Base-by-base conservation (phyloP, 1,140 invertebrate species). In the honey bee (Apis mellifera) region DNA sequence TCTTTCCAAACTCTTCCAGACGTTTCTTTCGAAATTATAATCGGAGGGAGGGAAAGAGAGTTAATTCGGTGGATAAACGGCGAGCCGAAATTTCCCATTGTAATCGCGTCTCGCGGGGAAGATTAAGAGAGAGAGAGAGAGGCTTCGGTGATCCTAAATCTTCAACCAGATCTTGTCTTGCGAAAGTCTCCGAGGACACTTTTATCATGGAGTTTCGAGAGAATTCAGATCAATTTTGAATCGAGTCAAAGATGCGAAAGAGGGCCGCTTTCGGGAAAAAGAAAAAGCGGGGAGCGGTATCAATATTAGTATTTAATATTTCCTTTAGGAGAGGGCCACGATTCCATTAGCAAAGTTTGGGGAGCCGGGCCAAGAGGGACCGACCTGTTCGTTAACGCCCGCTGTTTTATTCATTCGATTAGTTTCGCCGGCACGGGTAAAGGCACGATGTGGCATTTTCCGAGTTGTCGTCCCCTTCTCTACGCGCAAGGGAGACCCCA, bases 291-390 rank as follows among this genome's bases (percentile, higher is more conserved):
- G 0, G 32, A 7, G 32, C 0, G 32, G 32, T 42, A 42, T 42
- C 32, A 42, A 2, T 42, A 42, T 42, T 42, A 82, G 77, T 85
- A 84, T 89, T 89, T 87, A 90, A 90, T 90, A 89, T 91, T 91
- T 91, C 87, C 84, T 86, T 90, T 86, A 88, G 82, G 74, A 87
- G 87, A 76, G 78, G 60, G 75, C 73, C 5, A 80, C 90, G 89
- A 91, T 92, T 91, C 90, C 85, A 91, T 91, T 91, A 91, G 78
- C 76, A 86, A 91, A 91, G 89, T 90, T 91, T 84, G 81, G 82
- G 72, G 81, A 86, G 87, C 83, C 84, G 69, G 69, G 70, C 84
- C 84, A 86, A 88, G 82, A 85, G 89, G 84, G 89, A 89, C 70
- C 79, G 66, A 86, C 79, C 85, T 83, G 81, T 90, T 87, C 88